These are phyloP conservation scores for Scophthalmus maximus DNA, from an alignment of 2,113 vertebrate species.

Conservation along the genomic window DNA sequence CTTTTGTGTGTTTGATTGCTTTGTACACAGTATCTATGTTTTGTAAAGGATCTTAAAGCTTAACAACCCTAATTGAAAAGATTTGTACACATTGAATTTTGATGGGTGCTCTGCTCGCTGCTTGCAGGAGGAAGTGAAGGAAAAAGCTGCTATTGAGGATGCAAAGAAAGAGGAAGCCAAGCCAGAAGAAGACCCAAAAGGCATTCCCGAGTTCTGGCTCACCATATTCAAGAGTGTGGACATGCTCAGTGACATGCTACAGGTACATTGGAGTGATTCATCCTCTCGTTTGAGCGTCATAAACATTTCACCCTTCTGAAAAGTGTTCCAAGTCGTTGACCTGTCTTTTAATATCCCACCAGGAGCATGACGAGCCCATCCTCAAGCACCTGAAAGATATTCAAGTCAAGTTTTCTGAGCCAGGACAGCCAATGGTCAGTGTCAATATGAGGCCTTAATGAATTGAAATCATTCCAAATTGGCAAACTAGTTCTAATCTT, in stretches of 20 bases:
- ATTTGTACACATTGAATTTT: slow-evolving; percentile 8
- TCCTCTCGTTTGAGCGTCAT: background rate
- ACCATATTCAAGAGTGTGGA: slow-evolving; percentile 97
- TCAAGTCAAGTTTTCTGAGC: slow-evolving; percentile 96
- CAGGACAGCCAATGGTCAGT: slow-evolving; percentile 95
- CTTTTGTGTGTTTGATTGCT: background rate
- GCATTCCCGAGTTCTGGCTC: slow-evolving; percentile 98
- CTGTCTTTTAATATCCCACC: slow-evolving; percentile 7
- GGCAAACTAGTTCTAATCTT: background rate
- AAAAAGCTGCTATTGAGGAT: slow-evolving; percentile 88
- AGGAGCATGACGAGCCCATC: slow-evolving; percentile 98
- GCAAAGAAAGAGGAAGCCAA: slow-evolving; percentile 85
- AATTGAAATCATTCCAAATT: background rate
- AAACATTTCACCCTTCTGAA: background rate
- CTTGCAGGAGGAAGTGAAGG: slow-evolving; percentile 90
- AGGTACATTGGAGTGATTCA: slow-evolving; percentile 79
- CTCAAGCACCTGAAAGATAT: slow-evolving; percentile 97
- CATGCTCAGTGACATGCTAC: slow-evolving; percentile 95
- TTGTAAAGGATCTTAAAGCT: background rate
- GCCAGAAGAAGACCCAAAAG: slow-evolving; percentile 87
- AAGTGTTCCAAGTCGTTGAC: background rate
- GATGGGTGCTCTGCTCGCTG: background rate
- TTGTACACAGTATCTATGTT: background rate
- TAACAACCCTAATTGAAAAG: background rate
- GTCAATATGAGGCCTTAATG: background rate